phyloP scores from a whole-genome alignment of 2,888 invertebrate species.

The Chaitophorus viminalis region DNA sequence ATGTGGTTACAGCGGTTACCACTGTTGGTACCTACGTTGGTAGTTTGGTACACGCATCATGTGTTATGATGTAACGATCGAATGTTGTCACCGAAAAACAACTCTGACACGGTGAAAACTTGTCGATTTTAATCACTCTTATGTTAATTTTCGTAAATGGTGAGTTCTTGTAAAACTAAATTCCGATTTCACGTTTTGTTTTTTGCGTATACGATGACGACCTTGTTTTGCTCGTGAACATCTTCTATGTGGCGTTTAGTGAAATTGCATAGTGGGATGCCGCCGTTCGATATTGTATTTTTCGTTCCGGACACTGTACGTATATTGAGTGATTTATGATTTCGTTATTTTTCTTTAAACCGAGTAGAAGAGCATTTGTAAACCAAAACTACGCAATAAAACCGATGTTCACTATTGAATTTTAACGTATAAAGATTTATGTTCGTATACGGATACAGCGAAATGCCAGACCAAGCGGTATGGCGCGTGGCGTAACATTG shows the following conservation, averaged over 20 bases:
- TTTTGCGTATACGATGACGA: conserved; percentile 6
- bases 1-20: too few species aligned
- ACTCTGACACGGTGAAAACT: background rate
- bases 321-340: conserved; percentile 35
- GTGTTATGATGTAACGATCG: background rate
- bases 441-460: background rate
- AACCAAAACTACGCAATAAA: background rate
- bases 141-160: conserved; percentile 10
- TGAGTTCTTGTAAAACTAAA: background rate
- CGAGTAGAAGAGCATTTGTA: conserved; percentile 25
- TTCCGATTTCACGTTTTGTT: conserved; percentile 14
- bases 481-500: too few species aligned
- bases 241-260: conserved; percentile 6
- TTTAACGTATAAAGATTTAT: conserved; percentile 18
- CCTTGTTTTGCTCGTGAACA: conserved; percentile 1
- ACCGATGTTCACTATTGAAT: background rate
- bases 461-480: background rate
- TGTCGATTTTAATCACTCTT: conserved; percentile 18
- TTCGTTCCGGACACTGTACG: too few species aligned
- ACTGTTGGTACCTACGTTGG: too few species aligned
- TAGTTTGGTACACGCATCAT: too few species aligned
- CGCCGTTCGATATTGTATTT: conserved; percentile 31
- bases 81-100: background rate
- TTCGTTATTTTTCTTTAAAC: conserved; percentile 29
- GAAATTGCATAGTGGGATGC: conserved; percentile 44